These are phyloP conservation scores for Ylistrum balloti DNA, from an alignment of 1,140 invertebrate species.

Conservation along the genomic window DNA sequence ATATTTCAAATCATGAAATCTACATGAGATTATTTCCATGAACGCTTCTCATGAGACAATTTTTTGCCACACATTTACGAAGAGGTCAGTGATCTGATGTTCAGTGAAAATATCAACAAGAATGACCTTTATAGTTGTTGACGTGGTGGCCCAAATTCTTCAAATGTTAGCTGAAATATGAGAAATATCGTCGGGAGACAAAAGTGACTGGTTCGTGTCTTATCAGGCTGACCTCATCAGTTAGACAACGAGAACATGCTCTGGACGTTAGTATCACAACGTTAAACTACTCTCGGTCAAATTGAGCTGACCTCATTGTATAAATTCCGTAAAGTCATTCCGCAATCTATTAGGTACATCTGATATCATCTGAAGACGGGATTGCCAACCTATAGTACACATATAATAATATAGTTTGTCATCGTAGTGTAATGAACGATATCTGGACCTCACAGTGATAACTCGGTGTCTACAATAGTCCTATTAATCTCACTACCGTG, in stretches of 20 bases:
- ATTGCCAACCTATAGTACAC: too few relatives aligned
- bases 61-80: too few relatives aligned
- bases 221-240: neutral
- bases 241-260: neutral
- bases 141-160: neutral
- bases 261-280: neutral
- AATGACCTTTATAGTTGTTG: neutral
- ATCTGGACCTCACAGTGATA: too few relatives aligned
- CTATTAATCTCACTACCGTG: too few relatives aligned
- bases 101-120: neutral
- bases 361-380: neutral
- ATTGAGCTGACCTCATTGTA: too few relatives aligned
- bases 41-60: too few relatives aligned
- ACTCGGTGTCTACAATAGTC: too few relatives aligned
- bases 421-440: too few relatives aligned
- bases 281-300: neutral
- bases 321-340: neutral
- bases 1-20: too few relatives aligned
- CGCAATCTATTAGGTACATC: neutral
- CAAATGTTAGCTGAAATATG: neutral
- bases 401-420: too few relatives aligned
- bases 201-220: neutral
- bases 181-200: neutral
- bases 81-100: too few relatives aligned
- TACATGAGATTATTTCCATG: too few relatives aligned